Evolutionary conservation across 2,888 invertebrate genomes (phyloP).

Genomic region (Meta bourneti): DNA sequence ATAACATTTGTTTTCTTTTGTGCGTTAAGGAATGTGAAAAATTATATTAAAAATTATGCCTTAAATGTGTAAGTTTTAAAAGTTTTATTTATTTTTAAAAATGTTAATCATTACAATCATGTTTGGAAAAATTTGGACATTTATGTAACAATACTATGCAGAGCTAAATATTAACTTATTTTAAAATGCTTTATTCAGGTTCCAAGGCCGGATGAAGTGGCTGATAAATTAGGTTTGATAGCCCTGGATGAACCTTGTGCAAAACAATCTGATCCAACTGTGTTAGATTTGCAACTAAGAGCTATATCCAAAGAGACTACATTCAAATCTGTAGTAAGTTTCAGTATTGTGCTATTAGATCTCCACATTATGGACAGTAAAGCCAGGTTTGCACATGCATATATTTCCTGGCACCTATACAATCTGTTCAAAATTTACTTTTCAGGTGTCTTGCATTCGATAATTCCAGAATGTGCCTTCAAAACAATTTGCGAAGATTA

Average conservation of each 20-base stretch:
- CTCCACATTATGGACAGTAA: no score
- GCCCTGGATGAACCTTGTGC: conserved; percentile 97
- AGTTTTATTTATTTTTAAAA: neutral
- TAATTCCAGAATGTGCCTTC: no score
- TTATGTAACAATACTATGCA: no score
- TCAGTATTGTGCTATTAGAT: neutral
- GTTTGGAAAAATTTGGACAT: neutral
- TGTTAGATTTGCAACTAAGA: conserved; percentile 93
- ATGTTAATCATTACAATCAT: neutral
- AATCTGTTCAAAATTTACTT: no score
- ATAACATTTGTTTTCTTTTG: no score
- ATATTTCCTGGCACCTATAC: no score
- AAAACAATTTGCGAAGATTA: no score
- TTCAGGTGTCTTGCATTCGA: no score
- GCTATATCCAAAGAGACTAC: conserved; percentile 86
- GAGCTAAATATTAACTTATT: neutral
- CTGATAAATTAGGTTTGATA: conserved; percentile 86
- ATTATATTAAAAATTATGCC: no score
- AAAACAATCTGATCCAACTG: conserved; percentile 96
- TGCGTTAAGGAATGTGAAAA: no score
- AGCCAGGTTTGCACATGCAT: no score
- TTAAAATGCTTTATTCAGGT: conserved; percentile 79
- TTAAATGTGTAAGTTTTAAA: neutral
- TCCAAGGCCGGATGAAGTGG: conserved; percentile 86
- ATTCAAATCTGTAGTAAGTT: conserved; percentile 83